phyloP scores from a whole-genome alignment of 64 coral and sea anemone species.

The Pachyseris speciosa region DNA sequence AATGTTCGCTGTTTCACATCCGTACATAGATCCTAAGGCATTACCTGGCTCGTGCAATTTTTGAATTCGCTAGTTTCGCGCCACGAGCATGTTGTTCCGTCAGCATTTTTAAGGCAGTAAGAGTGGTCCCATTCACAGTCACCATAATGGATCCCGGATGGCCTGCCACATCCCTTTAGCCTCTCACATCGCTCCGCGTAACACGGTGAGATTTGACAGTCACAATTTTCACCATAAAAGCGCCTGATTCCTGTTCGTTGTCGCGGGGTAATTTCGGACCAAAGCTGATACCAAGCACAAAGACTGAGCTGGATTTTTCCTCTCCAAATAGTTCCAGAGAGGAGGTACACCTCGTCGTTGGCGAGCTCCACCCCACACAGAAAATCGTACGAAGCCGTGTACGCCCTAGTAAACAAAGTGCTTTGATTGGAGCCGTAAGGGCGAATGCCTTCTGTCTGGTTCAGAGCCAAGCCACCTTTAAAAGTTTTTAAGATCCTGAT shows the following conservation, averaged over 20 bases:
- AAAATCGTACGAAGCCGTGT: not conserved
- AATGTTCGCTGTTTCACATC: no score
- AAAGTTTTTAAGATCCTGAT: slow-evolving; percentile 54
- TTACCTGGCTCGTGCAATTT: not conserved
- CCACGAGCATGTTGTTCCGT: slow-evolving; percentile 25
- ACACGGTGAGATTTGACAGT: slow-evolving; percentile 34
- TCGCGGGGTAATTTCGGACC: slow-evolving; percentile 10
- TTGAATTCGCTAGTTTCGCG: slow-evolving; percentile 10
- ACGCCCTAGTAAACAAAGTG: slow-evolving; percentile 10
- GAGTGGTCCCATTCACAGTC: slow-evolving; percentile 39
- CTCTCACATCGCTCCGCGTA: not conserved
- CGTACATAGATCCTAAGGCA: not conserved
- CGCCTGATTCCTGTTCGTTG: slow-evolving; percentile 48
- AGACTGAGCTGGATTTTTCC: not conserved
- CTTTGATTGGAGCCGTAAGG: slow-evolving; percentile 19
- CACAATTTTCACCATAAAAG: slow-evolving; percentile 45
- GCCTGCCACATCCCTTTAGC: not conserved
- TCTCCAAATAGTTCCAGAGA: slow-evolving; percentile 2
- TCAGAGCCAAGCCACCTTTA: slow-evolving; percentile 4
- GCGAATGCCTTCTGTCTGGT: not conserved
- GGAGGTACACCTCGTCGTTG: slow-evolving; percentile 30
- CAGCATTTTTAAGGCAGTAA: slow-evolving; percentile 12
- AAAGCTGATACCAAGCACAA: slow-evolving; percentile 27
- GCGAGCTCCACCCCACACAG: slow-evolving; percentile 26
- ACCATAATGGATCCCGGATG: not conserved